A percentile compares a stretch with the other conserved stretches of the same genome.
Conservation (phyloP, 2,888 invertebrate species). For the Euplexia lucipara region DNA sequence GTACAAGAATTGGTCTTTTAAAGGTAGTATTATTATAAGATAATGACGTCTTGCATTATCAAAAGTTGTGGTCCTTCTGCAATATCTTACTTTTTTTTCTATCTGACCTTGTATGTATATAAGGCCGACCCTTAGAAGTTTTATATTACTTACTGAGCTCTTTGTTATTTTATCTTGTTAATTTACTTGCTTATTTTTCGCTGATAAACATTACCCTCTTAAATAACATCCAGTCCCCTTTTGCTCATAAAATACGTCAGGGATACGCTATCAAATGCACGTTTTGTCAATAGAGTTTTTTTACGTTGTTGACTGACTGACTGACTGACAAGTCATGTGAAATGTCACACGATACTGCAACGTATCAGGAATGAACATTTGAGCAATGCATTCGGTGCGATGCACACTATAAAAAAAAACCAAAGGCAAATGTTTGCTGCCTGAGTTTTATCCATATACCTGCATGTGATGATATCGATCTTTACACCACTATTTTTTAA, state of each 20-base stretch:
- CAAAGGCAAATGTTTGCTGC: neutral
- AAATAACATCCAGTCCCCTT: constrained; percentile 13
- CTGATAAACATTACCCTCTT: constrained; percentile 34
- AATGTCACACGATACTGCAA: neutral
- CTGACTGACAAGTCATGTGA: neutral
- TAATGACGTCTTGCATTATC: too few relatives aligned
- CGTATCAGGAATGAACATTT: neutral
- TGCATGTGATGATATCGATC: too few relatives aligned
- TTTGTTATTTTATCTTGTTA: constrained; percentile 48
- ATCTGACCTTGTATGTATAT: constrained; percentile 32
- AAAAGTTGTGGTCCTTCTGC: constrained; percentile 16
- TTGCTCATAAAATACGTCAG: constrained; percentile 18
- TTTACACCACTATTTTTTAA: too few relatives aligned
- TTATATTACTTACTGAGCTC: constrained; percentile 42
- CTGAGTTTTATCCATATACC: neutral
- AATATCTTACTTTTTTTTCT: neutral
- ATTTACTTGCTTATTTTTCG: constrained; percentile 42
- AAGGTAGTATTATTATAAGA: too few relatives aligned
- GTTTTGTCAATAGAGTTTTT: constrained; percentile 1
- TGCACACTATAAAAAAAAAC: neutral
- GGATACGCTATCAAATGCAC: constrained; percentile 2
- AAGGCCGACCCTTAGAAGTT: constrained; percentile 44
- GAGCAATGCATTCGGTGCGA: neutral
- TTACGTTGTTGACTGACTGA: neutral
- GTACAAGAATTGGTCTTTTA: too few relatives aligned